Evolutionary conservation across 2,797 vertebrate species (phyloP), one percentile per base, ranked within the genome.

Genomic region (Centropyge bicolor): DNA sequence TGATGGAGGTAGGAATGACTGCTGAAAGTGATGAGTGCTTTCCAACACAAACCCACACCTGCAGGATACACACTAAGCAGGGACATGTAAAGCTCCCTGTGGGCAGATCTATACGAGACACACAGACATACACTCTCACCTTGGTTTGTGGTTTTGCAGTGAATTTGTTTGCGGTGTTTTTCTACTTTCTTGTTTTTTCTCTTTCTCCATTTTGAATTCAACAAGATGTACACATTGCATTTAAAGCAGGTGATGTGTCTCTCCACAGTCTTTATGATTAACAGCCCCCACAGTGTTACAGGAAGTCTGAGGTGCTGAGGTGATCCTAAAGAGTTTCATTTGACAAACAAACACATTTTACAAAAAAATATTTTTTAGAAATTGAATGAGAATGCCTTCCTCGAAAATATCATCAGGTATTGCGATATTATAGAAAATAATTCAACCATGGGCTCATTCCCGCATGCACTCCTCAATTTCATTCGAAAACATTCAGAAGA

Each of bases 1-100:
- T 99, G 95, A 99, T 99, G 98, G 98, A 99, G 98, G 98, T 99
- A 98, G 95, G 94, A 94, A 79, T 86, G 70, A 35, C 65, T 71
- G 36, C 63, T 81, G 62, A 77, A 64, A 84, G 36, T 81, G 70
- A 78, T 76, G 63, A 81, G 74, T 84, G 60, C 54, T 67, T 72
- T 81, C 35, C 22, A 40, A 73, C 70, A 80, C 65, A 74, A 64
- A 75, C 38, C 20, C 56, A 48, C 74, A 80, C 55, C 60, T 24
- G 46, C 38, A 43, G 55, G 31, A 74, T 31, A 57, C 77, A 59
- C 55, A 55, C 5, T 31, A 36, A 77, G 76, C 41, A 60, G 27
- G 20, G 65, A 63, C 11, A 78, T 66, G 41, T 55, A 24, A 54
- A 35, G 63, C 9, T 76, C 70, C 78, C 72, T 70, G 51, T 83